Conservation (phyloP, 1,140 invertebrate genomes). For the Sogatella furcifera region DNA sequence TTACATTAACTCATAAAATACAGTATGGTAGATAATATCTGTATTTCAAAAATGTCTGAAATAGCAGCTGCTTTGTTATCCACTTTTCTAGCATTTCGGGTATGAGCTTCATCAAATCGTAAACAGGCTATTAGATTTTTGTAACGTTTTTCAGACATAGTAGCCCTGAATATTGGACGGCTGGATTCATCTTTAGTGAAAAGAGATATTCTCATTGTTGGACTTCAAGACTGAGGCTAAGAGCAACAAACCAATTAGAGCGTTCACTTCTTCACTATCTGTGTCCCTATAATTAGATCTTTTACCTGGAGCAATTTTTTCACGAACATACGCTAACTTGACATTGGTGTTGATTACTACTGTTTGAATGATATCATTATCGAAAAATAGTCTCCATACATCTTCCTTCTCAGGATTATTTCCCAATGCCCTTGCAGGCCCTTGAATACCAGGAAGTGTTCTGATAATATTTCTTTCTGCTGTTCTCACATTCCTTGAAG, state of each 20-base stretch:
- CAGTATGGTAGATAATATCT: no score
- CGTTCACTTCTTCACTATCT: slow-evolving; percentile 3
- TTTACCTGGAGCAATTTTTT: background rate
- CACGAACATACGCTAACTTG: background rate
- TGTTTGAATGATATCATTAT: slow-evolving; percentile 2
- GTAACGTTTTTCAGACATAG: slow-evolving; percentile 5
- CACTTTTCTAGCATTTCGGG: background rate
- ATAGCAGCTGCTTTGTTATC: background rate
- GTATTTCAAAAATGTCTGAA: background rate
- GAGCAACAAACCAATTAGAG: slow-evolving; percentile 5
- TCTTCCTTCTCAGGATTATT: background rate
- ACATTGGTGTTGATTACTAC: slow-evolving; percentile 2
- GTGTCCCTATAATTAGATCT: slow-evolving; percentile 7
- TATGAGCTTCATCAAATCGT: background rate
- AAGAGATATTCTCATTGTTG: slow-evolving; percentile 3
- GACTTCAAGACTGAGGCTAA: slow-evolving; percentile 1
- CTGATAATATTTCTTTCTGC: background rate
- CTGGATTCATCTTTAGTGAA: slow-evolving; percentile 1
- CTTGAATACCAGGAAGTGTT: background rate
- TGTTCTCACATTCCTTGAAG: background rate
- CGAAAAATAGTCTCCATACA: slow-evolving; percentile 7
- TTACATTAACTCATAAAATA: no score
- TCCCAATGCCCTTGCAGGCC: slow-evolving; percentile 4
- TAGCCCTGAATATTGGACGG: background rate
- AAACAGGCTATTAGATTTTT: background rate